These are phyloP conservation scores for Cancer borealis DNA, from an alignment of 2,888 invertebrate genomes.

Conservation along the genomic window DNA sequence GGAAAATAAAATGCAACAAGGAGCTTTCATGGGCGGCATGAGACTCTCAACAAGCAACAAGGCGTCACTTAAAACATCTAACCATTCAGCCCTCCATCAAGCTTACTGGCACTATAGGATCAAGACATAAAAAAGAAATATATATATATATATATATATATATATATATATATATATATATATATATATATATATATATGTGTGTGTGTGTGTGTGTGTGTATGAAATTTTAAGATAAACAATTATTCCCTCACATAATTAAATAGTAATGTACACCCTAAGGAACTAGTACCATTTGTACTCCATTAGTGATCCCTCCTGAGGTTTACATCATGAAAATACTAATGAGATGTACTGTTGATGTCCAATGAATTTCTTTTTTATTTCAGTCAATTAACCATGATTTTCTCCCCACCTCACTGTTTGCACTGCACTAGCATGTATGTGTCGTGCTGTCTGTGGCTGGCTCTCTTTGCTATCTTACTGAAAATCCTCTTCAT, in stretches of 20 bases:
- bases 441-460: background rate
- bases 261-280: background rate
- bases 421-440: conserved; percentile 8
- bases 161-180: too few relatives aligned
- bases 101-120: too few relatives aligned
- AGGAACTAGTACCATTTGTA: background rate
- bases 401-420: background rate
- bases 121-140: too few relatives aligned
- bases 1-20: too few relatives aligned
- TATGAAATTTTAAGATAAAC: background rate
- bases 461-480: conserved; percentile 28
- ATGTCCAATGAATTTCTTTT: background rate
- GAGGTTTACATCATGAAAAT: background rate
- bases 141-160: too few relatives aligned
- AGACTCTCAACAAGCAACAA: too few relatives aligned
- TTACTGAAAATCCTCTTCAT: background rate
- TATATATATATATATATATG: too few relatives aligned
- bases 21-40: too few relatives aligned
- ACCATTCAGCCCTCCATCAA: too few relatives aligned
- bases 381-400: background rate
- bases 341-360: background rate
- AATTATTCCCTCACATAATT: background rate
- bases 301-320: background rate
- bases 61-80: too few relatives aligned
- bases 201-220: background rate